Evolutionary conservation across 1,140 invertebrate genomes (phyloP).

Genomic region (Mercenaria mercenaria): DNA sequence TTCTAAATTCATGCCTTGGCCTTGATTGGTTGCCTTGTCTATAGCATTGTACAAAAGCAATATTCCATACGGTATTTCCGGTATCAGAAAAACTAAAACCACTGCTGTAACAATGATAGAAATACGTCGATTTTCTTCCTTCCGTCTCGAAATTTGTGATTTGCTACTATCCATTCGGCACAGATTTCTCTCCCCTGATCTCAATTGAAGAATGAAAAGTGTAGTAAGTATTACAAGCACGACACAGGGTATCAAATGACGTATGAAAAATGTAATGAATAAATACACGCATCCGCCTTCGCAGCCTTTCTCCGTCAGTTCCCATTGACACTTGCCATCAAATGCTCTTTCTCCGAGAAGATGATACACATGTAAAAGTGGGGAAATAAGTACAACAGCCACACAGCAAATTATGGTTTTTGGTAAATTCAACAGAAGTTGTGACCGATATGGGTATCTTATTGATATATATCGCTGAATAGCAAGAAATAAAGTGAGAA

Average conservation of each 20-base stretch:
- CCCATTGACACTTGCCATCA: background rate
- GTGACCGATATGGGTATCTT: constrained; percentile 12
- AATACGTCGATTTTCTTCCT: background rate
- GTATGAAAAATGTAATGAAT: constrained; percentile 25
- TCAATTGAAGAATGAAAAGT: background rate
- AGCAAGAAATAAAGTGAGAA: constrained; percentile 42
- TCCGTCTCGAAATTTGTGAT: background rate
- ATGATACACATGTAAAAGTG: constrained; percentile 44
- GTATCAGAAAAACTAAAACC: constrained; percentile 42
- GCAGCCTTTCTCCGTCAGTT: background rate
- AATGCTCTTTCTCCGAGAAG: background rate
- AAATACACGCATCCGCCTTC: constrained; percentile 11
- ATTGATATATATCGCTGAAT: constrained; percentile 48
- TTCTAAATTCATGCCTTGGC: background rate
- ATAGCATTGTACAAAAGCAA: constrained; percentile 39
- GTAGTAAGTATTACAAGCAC: background rate
- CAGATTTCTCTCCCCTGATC: background rate
- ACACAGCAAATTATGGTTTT: background rate
- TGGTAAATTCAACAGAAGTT: background rate
- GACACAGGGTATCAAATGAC: background rate
- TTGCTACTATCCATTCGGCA: background rate
- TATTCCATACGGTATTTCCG: constrained; percentile 52
- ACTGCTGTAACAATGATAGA: constrained; percentile 27
- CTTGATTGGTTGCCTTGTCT: background rate
- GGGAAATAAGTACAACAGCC: background rate